Conservation (phyloP, 2,888 invertebrate species). For the Conus canariensis region DNA sequence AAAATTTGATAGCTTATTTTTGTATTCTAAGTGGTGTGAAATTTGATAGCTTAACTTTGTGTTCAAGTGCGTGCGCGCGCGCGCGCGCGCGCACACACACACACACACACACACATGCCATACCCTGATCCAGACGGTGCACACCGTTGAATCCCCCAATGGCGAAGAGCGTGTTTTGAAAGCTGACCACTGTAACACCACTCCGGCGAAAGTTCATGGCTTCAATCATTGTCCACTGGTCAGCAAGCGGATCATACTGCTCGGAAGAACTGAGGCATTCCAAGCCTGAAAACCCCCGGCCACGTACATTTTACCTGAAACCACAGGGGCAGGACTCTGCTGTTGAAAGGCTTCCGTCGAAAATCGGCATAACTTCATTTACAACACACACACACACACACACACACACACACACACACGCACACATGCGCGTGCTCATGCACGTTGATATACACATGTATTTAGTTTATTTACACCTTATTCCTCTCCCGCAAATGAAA, state of each 20-base stretch:
- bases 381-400: too few species aligned
- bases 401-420: too few species aligned
- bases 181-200: conserved; percentile 87
- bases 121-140: conserved; percentile 85
- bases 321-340: not conserved
- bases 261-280: conserved; percentile 87
- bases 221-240: conserved; percentile 86
- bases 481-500: too few species aligned
- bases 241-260: conserved; percentile 85
- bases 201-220: conserved; percentile 87
- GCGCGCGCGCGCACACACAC: not conserved
- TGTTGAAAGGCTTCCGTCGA: too few species aligned
- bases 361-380: too few species aligned
- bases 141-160: conserved; percentile 91
- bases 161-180: conserved; percentile 86
- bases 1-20: too few species aligned
- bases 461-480: too few species aligned
- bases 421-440: too few species aligned
- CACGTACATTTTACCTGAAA: conserved; percentile 84
- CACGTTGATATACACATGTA: too few species aligned
- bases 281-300: conserved; percentile 90
- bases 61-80: not conserved
- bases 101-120: conserved; percentile 56
- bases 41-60: too few species aligned
- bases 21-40: too few species aligned